phyloP scores from a whole-genome alignment of 1,140 invertebrate genomes.

The roundworm (Caenorhabditis elegans) region WBcel235 BX284604.4:11653501-11654000 shows the following conservation, averaged over 20 bases:
- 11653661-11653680: neutral
- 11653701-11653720: neutral
- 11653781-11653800: slow-evolving; percentile 90
- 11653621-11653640: neutral
- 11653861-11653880: slow-evolving; percentile 78
- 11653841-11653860: slow-evolving; percentile 89
- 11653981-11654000: slow-evolving; percentile 79
- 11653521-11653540: too few relatives aligned
- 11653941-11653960: slow-evolving; percentile 88
- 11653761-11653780: slow-evolving; percentile 83
- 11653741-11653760: slow-evolving; percentile 62
- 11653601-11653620: neutral
- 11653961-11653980: slow-evolving; percentile 83
- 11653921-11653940: slow-evolving; percentile 70
- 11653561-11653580: too few relatives aligned
- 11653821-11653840: slow-evolving; percentile 93
- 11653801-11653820: slow-evolving; percentile 80
- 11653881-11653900: slow-evolving; percentile 79
- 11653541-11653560: too few relatives aligned
- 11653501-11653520: slow-evolving; percentile 8
- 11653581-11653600: too few relatives aligned
- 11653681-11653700: neutral
- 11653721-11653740: slow-evolving; percentile 20
- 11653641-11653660: neutral
- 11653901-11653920: slow-evolving; percentile 81